Evolutionary conservation across 2,888 invertebrate genomes (phyloP), one percentile per base, ranked within the genome.

Genomic region (Epinotia nisella): DNA sequence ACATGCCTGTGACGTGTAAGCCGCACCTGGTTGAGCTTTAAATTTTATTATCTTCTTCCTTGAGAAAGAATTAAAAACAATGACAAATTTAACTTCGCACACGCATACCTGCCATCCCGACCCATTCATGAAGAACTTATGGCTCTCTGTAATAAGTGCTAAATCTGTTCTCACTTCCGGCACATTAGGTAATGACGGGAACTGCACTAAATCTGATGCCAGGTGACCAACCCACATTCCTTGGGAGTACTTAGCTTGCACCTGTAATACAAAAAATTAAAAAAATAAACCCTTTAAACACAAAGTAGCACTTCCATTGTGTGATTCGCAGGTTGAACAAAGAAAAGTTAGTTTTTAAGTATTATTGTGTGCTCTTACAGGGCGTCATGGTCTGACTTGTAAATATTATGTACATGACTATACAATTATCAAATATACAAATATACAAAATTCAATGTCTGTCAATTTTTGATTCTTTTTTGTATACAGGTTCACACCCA

Each of bases 61-160:
- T 2, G 21, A 24, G 21, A 24, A 24, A 2, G 21, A 24, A 24
- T 24, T 24, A 24, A 24, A 35, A 9, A 35, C 9, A 1, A 35
- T 9, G 9, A 35, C 15, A 15, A 15, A 4, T 45, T 15, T 19
- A 19, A 65, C 7, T 11, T 7, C 3, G 19, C 19, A 17, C 56
- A 68, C 15, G 41, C 21, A 77, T 80, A 94, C 94, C 90, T 95
- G 95, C 95, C 95, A 95, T 73, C 94, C 90, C 4, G 95, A 94
- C 7, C 94, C 94, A 81, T 95, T 94, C 83, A 94, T 94, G 78
- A 94, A 95, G 82, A 95, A 95, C 64, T 94, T 90, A 65, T 92
- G 87, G 58, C 95, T 94, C 35, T 91, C 87, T 9, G 91, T 93
- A 73, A 95, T 95, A 21, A 94, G 91, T 11, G 95, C 95, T 62